A percentile compares a stretch with the other conserved stretches of the same genome.
Evolutionary conservation across 2,113 vertebrate species (phyloP).

Genomic region (Trichomycterus rosablanca): DNA sequence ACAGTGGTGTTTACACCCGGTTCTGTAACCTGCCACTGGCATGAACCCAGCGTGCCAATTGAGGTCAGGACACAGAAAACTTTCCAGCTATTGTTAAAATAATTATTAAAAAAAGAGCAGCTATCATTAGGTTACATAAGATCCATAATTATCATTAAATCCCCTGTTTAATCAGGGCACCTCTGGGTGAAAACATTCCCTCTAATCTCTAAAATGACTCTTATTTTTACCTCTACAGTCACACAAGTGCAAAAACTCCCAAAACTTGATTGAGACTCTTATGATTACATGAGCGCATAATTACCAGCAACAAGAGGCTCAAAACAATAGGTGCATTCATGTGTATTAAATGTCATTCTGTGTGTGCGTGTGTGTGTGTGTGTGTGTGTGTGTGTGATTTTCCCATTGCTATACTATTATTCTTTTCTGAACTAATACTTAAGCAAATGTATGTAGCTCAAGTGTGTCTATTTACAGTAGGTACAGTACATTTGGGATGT

Average conservation of each 20-base stretch:
- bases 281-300: constrained; percentile 17
- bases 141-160: neutral
- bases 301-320: constrained; percentile 25
- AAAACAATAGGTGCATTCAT: constrained; percentile 34
- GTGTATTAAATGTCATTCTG: neutral
- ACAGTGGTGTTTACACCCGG: constrained; percentile 20
- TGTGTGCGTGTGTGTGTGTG: constrained; percentile 15
- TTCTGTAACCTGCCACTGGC: constrained; percentile 7
- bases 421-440: no score
- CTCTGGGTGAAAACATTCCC: no score
- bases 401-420: no score
- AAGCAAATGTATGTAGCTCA: no score
- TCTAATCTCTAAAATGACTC: neutral
- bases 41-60: constrained; percentile 21
- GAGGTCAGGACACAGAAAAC: neutral
- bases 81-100: no score
- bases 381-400: constrained; percentile 5
- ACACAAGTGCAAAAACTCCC: neutral
- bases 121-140: neutral
- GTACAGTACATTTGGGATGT: no score
- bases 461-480: neutral
- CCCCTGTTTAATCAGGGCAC: no score
- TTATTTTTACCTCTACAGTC: neutral
- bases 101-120: neutral
- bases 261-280: neutral